A percentile compares a stretch with the other conserved stretches of the same genome.
Conservation (phyloP, 2,113 vertebrate species). For the Tor tambroides region DNA sequence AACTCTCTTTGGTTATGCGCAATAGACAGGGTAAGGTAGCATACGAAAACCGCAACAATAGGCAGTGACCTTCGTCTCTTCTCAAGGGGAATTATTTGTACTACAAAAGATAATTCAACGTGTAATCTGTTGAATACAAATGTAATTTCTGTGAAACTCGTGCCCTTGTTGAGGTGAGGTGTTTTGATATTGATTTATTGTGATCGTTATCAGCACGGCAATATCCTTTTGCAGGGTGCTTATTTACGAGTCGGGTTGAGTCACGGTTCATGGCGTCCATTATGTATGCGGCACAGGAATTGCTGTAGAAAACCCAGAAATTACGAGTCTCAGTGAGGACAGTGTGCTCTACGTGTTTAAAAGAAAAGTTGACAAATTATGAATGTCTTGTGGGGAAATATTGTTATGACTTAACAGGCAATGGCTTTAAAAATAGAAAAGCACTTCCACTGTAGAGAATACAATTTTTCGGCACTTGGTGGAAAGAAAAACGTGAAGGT, state of each 20-base stretch:
- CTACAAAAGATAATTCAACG: constrained; percentile 25
- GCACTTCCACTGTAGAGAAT: neutral
- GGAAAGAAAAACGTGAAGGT: neutral
- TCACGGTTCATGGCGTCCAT: neutral
- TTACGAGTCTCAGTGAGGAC: neutral
- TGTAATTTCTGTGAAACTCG: constrained; percentile 50
- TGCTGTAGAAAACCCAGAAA: neutral
- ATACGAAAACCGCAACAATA: constrained; percentile 4
- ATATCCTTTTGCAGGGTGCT: constrained; percentile 41
- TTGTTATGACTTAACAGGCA: constrained; percentile 43
- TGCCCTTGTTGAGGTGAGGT: constrained; percentile 45
- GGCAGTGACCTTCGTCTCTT: neutral
- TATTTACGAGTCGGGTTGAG: neutral
- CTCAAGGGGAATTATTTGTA: constrained; percentile 37
- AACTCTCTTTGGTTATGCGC: neutral
- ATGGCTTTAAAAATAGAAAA: constrained; percentile 30
- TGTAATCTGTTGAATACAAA: constrained; percentile 39
- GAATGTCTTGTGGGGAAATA: constrained; percentile 29
- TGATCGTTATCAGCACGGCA: constrained; percentile 43
- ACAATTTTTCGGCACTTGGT: neutral
- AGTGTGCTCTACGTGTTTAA: neutral
- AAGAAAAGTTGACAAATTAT: constrained; percentile 42
- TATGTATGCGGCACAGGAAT: neutral
- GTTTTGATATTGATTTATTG: constrained; percentile 42
- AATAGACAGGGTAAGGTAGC: neutral